Evolutionary conservation across 2,113 vertebrate species (phyloP).

Genomic region (Lepisosteus oculatus): DNA sequence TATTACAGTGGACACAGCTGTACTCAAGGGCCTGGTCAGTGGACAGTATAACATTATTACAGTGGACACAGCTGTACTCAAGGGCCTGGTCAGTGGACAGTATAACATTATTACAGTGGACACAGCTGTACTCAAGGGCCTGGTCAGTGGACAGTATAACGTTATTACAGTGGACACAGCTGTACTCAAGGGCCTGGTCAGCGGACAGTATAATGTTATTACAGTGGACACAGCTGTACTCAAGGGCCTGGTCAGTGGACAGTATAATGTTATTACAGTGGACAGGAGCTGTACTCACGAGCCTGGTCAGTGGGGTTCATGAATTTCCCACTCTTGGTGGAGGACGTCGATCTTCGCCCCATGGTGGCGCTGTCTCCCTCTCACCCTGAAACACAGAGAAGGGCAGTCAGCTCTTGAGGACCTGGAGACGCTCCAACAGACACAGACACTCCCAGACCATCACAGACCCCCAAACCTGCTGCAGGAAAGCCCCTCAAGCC

Average conservation of each 20-base stretch:
- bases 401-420: too few species aligned
- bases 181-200: too few species aligned
- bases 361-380: slow-evolving; percentile 63
- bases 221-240: too few species aligned
- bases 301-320: slow-evolving; percentile 99
- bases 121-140: not conserved
- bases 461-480: too few species aligned
- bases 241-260: too few species aligned
- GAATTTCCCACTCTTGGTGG: slow-evolving; percentile 99
- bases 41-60: not conserved
- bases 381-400: slow-evolving; percentile 28
- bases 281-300: slow-evolving; percentile 70
- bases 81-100: not conserved
- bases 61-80: not conserved
- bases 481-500: too few species aligned
- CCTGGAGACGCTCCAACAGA: too few species aligned
- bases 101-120: not conserved
- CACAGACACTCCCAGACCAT: too few species aligned
- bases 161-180: too few species aligned
- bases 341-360: slow-evolving; percentile 95
- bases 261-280: too few species aligned
- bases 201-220: too few species aligned
- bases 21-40: not conserved
- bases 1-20: not conserved
- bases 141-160: not conserved